Conservation (phyloP, 2,113 vertebrate species). For the Sorex fumeus region DNA sequence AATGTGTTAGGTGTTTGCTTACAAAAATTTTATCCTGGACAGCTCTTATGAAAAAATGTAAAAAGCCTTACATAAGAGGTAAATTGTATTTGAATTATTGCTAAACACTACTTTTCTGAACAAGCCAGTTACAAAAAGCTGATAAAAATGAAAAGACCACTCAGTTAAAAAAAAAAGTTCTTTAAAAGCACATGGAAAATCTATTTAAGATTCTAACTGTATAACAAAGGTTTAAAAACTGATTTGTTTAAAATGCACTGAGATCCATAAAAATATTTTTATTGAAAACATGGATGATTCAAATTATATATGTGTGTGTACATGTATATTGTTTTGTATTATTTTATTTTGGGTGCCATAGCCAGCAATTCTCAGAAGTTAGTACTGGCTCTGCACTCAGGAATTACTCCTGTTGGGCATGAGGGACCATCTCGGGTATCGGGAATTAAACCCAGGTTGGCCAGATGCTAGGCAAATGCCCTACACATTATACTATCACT, state of each 20-base stretch:
- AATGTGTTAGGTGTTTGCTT: conserved; percentile 44
- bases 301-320: too few species aligned
- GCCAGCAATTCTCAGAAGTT: too few species aligned
- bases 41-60: neutral
- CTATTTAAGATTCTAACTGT: conserved; percentile 10
- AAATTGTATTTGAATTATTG: neutral
- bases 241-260: conserved; percentile 42
- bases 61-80: neutral
- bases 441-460: too few species aligned
- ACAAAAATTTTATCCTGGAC: conserved; percentile 49
- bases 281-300: too few species aligned
- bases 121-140: conserved; percentile 40
- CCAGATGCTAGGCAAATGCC: too few species aligned
- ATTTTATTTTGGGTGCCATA: too few species aligned
- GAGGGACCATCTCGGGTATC: too few species aligned
- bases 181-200: conserved; percentile 18
- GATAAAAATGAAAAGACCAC: conserved; percentile 14
- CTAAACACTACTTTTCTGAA: conserved; percentile 18
- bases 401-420: too few species aligned
- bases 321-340: too few species aligned
- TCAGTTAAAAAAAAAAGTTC: conserved; percentile 49
- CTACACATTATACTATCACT: too few species aligned
- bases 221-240: neutral
- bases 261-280: neutral
- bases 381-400: too few species aligned